These are phyloP conservation scores for Ephestia elutella DNA, from an alignment of 1,140 invertebrate genomes.

Conservation along the genomic window DNA sequence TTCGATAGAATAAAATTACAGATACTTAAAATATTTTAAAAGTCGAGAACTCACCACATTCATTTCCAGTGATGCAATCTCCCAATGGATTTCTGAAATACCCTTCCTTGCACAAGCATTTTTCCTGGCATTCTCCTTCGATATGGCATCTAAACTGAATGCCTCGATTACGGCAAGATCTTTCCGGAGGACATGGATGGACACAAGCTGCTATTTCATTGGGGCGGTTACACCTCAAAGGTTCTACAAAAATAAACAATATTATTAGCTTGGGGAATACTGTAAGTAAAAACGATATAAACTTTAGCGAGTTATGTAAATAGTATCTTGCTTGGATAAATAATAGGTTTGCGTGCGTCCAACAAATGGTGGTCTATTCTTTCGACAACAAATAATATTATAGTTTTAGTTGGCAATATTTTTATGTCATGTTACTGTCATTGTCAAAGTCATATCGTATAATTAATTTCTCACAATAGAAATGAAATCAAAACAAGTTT, in stretches of 20 bases:
- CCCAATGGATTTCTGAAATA: slow-evolving; percentile 32
- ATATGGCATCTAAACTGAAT: slow-evolving; percentile 27
- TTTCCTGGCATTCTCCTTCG: slow-evolving; percentile 22
- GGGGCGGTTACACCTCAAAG: slow-evolving; percentile 15
- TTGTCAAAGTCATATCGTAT: too few relatives aligned
- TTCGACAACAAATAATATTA: too few relatives aligned
- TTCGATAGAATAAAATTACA: too few relatives aligned
- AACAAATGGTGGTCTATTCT: too few relatives aligned
- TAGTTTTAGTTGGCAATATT: background rate
- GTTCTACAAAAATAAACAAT: slow-evolving; percentile 20
- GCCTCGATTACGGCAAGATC: slow-evolving; percentile 33
- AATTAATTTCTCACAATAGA: too few relatives aligned
- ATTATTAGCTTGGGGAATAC: background rate
- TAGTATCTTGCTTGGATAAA: too few relatives aligned
- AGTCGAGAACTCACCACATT: slow-evolving; percentile 27
- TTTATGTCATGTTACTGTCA: background rate
- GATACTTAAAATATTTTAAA: too few relatives aligned
- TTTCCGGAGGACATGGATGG: slow-evolving; percentile 34
- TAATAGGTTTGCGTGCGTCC: too few relatives aligned
- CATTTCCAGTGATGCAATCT: slow-evolving; percentile 26
- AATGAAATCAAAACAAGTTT: too few relatives aligned
- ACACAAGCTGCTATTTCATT: slow-evolving; percentile 41
- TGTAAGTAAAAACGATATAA: too few relatives aligned
- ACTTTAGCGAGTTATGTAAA: too few relatives aligned
- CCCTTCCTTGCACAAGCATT: slow-evolving; percentile 37